phyloP scores from a whole-genome alignment of 2,888 invertebrate species.

The Caenorhabditis drosophilae region DNA sequence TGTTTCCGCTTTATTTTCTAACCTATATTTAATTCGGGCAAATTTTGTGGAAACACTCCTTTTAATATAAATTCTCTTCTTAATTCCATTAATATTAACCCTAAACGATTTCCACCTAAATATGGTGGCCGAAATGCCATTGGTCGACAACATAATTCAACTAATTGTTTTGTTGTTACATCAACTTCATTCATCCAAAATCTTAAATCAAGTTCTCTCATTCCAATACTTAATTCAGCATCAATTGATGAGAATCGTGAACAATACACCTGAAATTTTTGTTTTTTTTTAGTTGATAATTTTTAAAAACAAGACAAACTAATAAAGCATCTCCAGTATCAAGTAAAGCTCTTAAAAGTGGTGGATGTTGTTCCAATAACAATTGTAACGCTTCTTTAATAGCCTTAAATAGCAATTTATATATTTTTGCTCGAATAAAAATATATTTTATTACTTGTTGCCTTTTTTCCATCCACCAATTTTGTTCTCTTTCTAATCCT shows the following conservation, averaged over 20 bases:
- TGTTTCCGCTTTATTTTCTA: neutral
- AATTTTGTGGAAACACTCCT: constrained; percentile 57
- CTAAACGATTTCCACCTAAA: constrained; percentile 67
- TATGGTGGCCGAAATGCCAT: constrained; percentile 67
- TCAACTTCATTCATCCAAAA: constrained; percentile 52
- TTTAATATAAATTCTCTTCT: constrained; percentile 63
- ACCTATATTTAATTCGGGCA: constrained; percentile 61
- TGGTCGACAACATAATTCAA: constrained; percentile 59
- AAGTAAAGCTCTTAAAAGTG: constrained; percentile 58
- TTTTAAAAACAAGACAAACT: constrained; percentile 34
- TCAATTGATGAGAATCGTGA: constrained; percentile 61
- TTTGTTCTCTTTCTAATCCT: constrained; percentile 46
- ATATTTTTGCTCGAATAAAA: neutral
- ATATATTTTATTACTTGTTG: constrained; percentile 36
- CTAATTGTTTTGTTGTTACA: constrained; percentile 53
- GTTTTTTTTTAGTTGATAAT: too few species aligned
- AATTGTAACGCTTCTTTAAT: constrained; percentile 58
- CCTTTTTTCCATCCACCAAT: constrained; percentile 60
- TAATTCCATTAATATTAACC: constrained; percentile 67
- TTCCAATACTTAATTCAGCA: constrained; percentile 63
- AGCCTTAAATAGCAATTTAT: too few species aligned
- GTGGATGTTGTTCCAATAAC: constrained; percentile 64
- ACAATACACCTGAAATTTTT: constrained; percentile 56
- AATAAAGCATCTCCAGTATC: constrained; percentile 66
- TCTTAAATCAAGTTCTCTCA: constrained; percentile 66